phyloP scores from a whole-genome alignment of 1,140 invertebrate species.

The Caenorhabditis inopinata region DNA sequence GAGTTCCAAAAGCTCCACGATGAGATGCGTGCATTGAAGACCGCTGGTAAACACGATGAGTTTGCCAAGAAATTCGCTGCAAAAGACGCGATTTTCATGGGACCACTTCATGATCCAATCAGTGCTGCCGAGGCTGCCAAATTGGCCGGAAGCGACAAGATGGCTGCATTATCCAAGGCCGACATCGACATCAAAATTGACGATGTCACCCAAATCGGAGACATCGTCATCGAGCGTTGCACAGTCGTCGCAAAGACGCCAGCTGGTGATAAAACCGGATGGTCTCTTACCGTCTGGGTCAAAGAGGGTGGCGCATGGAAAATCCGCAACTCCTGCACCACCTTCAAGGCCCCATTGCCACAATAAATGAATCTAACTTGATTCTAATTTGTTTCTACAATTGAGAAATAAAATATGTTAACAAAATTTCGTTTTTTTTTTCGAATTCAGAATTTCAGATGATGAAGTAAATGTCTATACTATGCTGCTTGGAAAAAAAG shows the following conservation, averaged over 20 bases:
- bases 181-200: not conserved
- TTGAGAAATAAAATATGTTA: constrained; percentile 27
- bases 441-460: too few relatives aligned
- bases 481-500: too few relatives aligned
- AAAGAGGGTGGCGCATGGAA: constrained; percentile 10
- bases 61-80: constrained; percentile 15
- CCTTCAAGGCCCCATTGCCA: constrained; percentile 1
- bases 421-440: not conserved
- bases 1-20: constrained; percentile 17
- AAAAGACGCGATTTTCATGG: constrained; percentile 11
- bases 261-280: constrained; percentile 13
- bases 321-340: constrained; percentile 24
- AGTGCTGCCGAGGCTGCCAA: not conserved
- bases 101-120: not conserved
- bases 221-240: not conserved
- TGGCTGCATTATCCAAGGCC: constrained; percentile 2
- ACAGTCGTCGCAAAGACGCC: not conserved
- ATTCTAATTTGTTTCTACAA: not conserved
- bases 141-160: not conserved
- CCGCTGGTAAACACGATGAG: not conserved
- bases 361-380: not conserved
- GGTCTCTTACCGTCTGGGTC: constrained; percentile 18
- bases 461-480: too few relatives aligned
- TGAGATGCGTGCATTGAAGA: constrained; percentile 1
- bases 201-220: constrained; percentile 5